These are phyloP conservation scores for Myotis yumanensis DNA, from an alignment of 2,113 vertebrate species.

Conservation along the genomic window DNA sequence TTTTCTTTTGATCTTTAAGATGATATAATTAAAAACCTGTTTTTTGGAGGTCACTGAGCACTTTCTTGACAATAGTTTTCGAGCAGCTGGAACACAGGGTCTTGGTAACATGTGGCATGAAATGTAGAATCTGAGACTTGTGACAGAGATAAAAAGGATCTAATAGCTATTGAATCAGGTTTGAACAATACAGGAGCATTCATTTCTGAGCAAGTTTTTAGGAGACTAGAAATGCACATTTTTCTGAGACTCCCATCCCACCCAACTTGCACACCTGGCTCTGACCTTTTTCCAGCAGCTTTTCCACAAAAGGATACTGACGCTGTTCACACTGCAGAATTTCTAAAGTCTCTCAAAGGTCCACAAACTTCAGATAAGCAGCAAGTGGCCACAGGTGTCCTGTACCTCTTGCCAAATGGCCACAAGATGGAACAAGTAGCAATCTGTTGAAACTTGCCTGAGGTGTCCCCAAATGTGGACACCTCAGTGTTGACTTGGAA, in stretches of 20 bases:
- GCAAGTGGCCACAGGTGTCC: accelerated
- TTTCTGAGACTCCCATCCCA: neutral
- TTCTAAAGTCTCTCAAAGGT: neutral
- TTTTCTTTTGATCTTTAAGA: conserved; percentile 79
- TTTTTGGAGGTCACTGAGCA: conserved; percentile 73
- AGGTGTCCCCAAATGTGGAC: neutral
- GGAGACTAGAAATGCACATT: conserved; percentile 23
- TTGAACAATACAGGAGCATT: conserved; percentile 61
- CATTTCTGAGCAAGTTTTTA: conserved; percentile 54
- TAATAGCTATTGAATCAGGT: conserved; percentile 47
- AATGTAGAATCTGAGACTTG: conserved; percentile 58
- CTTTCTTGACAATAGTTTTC: conserved; percentile 75
- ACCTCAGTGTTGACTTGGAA: neutral
- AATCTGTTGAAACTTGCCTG: neutral
- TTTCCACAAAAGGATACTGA: neutral
- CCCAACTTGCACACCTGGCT: neutral
- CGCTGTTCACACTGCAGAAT: neutral
- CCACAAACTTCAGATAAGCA: neutral
- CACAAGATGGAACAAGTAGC: neutral
- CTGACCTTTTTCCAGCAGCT: neutral
- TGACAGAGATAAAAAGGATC: conserved; percentile 60
- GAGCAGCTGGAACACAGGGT: conserved; percentile 42
- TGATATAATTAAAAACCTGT: conserved; percentile 76
- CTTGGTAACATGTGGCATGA: conserved; percentile 32
- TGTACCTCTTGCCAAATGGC: neutral